Evolutionary conservation across 2,113 vertebrate species (phyloP), one percentile per base, ranked within the genome.

Genomic region (Oxyruncus cristatus): DNA sequence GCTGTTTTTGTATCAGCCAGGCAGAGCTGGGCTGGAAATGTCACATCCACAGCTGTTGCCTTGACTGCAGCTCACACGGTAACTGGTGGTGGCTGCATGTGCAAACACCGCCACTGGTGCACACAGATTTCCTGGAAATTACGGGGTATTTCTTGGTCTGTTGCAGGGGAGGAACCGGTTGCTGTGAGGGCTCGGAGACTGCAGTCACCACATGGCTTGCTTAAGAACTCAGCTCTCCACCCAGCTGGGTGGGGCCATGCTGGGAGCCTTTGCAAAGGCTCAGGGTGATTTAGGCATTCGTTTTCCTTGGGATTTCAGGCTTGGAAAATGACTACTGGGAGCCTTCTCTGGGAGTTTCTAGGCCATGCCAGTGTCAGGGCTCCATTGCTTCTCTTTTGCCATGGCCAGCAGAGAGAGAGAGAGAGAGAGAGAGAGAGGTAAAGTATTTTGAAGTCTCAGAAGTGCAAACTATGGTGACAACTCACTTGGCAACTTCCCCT

Each of bases 181-280:
- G 39, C 73, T 23, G 61, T 0, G 7, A 32, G 37, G 77, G 6
- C 23, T 27, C 66, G 28, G 73, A 30, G 46, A 2, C 16, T 30
- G n/a, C 24, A 65, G 68, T 5, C 0, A 0, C 2, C 30, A 1
- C 6, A 24, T 4, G 30, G 63, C 21, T 65, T 8, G 14, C 11
- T 35, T 27, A 44, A 22, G 28, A 30, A 14, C 22, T 12, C 56
- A 62, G 37, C 78, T 37, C 66, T 19, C 32, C 11, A 8, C 22
- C 46, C 47, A 5, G 14, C 62, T 9, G 30, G 42, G 27, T 11
- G 35, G 14, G 11, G 23, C 16, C 67, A 14, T 42, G 35, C 4
- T 0, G 0, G 41, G 46, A 81, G 17, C 27, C 28, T 77, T 63
- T 46, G 33, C 26, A 89, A 39, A 46, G 39, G 55, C 37, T 63